Evolutionary conservation across 1,140 invertebrate genomes (phyloP), one percentile per base, ranked within the genome.

Genomic region (Tetramorium simillimum): DNA sequence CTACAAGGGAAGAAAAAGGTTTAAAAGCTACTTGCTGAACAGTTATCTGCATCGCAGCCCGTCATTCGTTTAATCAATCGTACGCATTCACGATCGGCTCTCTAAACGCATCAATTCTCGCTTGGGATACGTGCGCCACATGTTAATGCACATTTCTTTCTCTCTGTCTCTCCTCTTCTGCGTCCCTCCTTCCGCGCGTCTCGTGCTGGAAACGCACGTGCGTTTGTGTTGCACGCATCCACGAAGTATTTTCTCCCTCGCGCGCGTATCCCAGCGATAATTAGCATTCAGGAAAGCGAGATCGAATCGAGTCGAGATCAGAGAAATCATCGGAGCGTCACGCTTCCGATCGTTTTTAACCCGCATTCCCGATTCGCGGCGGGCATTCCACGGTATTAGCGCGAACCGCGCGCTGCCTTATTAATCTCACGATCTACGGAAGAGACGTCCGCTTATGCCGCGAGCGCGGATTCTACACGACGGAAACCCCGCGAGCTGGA

Each of bases 381-480:
- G 62, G 56, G 56, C 77, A 60, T 88, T 88, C 65, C 63, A 62
- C 46, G 56, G 28, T 86, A 78, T 87, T 88, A 78, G 84, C 73
- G 43, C 24, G 69, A 60, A 53, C 46, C 49, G 14, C 49, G 46
- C 21, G 7, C 12, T 18, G 67, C 56, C 85, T 88, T 86, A 86
- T 88, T 89, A 88, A 88, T 77, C 82, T 80, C 82, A 16, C 40
- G 75, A 86, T 88, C 87, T 37, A 37, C 37, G 60, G 62, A 40
- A 51, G 76, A 67, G 18, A 78, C 58, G 60, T 37, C n/a, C 43
- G n/a, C n/a, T 69, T 24, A 51, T 37, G 14, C 40, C 37, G 58
- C 58, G 58, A 5, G 33, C 43, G 60, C 73, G 53, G 53, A 80
- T 69, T 73, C 63, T 78, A 78, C 88, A 75, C 43, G 62, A 72